Evolutionary conservation across 1,140 invertebrate species (phyloP).

Genomic region (Leguminivora glycinivorella): DNA sequence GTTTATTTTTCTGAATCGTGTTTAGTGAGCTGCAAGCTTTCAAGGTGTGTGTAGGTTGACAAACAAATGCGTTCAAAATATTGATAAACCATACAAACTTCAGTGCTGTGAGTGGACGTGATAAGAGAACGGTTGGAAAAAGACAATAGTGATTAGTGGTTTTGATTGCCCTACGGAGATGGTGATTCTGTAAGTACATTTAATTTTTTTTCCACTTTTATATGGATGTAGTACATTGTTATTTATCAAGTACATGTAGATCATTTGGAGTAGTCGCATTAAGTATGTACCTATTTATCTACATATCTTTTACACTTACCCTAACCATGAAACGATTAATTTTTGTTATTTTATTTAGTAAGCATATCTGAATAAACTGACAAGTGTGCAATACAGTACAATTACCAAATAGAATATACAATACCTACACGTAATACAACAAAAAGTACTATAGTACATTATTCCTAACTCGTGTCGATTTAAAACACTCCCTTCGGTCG

Average conservation of each 20-base stretch:
- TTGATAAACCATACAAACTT: conserved; percentile 33
- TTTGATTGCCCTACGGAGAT: conserved; percentile 56
- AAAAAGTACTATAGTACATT: too few species aligned
- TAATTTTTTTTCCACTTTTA: conserved; percentile 28
- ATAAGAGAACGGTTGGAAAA: conserved; percentile 33
- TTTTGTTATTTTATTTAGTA: too few species aligned
- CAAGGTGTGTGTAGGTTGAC: conserved; percentile 43
- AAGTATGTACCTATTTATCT: not conserved
- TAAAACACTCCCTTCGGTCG: too few species aligned
- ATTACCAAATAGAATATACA: too few species aligned
- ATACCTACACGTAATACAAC: too few species aligned
- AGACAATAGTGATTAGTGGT: conserved; percentile 47
- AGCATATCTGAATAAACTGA: too few species aligned
- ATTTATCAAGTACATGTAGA: not conserved
- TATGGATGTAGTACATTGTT: not conserved
- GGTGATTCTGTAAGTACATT: conserved; percentile 73
- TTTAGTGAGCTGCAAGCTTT: conserved; percentile 67
- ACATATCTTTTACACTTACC: not conserved
- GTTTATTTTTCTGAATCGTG: conserved; percentile 75
- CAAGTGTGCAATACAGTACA: too few species aligned
- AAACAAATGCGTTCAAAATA: conserved; percentile 37
- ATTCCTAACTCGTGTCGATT: too few species aligned
- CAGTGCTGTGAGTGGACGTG: conserved; percentile 36
- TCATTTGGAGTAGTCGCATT: too few species aligned
- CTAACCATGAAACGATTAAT: too few species aligned